These are phyloP conservation scores for Atherinomorus stipes DNA, from an alignment of 2,113 vertebrate species.

Conservation along the genomic window DNA sequence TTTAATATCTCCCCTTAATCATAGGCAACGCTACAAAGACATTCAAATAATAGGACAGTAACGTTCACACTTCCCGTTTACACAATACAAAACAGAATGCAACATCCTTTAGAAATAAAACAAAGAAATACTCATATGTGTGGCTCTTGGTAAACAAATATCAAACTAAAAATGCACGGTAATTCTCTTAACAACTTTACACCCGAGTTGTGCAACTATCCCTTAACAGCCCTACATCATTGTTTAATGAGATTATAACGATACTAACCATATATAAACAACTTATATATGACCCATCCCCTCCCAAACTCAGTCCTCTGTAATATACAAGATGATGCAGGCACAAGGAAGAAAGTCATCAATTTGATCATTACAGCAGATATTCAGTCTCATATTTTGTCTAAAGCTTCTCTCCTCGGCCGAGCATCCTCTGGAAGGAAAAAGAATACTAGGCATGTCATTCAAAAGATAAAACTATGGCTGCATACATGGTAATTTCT, in stretches of 20 bases:
- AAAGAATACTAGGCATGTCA: constrained; percentile 50
- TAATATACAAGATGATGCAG: constrained; percentile 59
- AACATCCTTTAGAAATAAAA: constrained; percentile 64
- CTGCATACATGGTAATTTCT: constrained; percentile 61
- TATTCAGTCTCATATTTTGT: constrained; percentile 48
- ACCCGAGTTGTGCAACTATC: constrained; percentile 49
- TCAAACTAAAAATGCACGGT: constrained; percentile 58
- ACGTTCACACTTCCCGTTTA: constrained; percentile 45
- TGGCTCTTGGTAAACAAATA: constrained; percentile 47
- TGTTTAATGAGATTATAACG: constrained; percentile 31
- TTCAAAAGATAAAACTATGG: constrained; percentile 54
- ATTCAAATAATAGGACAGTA: constrained; percentile 59
- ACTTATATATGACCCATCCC: constrained; percentile 18
- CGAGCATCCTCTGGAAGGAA: constrained; percentile 48
- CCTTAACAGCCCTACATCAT: constrained; percentile 23
- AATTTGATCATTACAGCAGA: constrained; percentile 55
- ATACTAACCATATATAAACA: constrained; percentile 34
- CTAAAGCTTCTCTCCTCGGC: constrained; percentile 45
- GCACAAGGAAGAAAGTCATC: constrained; percentile 65
- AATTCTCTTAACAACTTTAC: constrained; percentile 37
- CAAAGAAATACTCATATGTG: constrained; percentile 41
- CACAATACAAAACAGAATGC: constrained; percentile 60
- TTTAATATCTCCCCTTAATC: constrained; percentile 46
- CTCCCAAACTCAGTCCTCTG: constrained; percentile 12
- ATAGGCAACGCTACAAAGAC: constrained; percentile 66